Evolutionary conservation across 1,140 invertebrate species (phyloP).

Genomic region (Daktulosphaira vitifoliae): DNA sequence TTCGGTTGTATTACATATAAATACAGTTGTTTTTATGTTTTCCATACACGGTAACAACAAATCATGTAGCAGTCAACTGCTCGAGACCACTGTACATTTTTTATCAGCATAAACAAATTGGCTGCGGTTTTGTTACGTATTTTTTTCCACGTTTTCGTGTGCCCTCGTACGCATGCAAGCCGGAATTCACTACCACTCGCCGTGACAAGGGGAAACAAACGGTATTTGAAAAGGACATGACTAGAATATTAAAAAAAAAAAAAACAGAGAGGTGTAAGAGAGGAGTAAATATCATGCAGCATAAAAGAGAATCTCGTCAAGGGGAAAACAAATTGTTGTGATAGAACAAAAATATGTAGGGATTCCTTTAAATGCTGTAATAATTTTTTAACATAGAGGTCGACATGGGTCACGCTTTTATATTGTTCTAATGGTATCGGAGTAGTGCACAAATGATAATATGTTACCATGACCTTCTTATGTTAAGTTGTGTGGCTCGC

Average conservation of each 20-base stretch:
- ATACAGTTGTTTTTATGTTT: too few species aligned
- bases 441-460: too few species aligned
- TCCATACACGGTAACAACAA: neutral
- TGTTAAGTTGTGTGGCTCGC: neutral
- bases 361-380: neutral
- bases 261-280: neutral
- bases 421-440: too few species aligned
- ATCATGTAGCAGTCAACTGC: slow-evolving; percentile 1
- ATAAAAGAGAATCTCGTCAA: neutral
- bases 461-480: too few species aligned
- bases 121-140: neutral
- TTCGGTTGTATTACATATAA: too few species aligned
- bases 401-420: too few species aligned
- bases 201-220: neutral
- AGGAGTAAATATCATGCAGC: neutral
- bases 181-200: neutral
- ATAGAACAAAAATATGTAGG: neutral
- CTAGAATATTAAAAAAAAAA: neutral
- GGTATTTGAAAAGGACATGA: slow-evolving; percentile 1
- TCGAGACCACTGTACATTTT: neutral
- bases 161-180: neutral
- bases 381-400: neutral
- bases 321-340: neutral
- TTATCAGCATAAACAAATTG: slow-evolving; percentile 25
- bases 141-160: neutral